Evolutionary conservation across 2,797 vertebrate species (phyloP).

Genomic region (Prionace glauca): DNA sequence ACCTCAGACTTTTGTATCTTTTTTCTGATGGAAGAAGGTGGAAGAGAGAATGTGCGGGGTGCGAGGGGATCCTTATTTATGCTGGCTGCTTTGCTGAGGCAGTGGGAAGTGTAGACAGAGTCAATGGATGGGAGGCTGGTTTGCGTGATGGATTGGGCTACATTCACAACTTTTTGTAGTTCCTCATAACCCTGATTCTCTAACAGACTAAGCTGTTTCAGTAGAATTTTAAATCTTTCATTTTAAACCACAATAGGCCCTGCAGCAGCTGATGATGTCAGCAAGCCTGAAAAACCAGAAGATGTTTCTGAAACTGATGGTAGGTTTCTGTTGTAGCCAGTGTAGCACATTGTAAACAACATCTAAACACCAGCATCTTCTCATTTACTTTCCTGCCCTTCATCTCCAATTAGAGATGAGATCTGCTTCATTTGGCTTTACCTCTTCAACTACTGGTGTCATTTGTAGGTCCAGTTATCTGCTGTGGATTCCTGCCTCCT

Average conservation of each 20-base stretch:
- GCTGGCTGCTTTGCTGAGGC: too few relatives aligned
- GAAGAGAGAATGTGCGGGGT: too few relatives aligned
- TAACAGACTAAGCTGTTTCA: too few relatives aligned
- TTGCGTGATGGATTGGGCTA: too few relatives aligned
- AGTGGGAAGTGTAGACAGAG: too few relatives aligned
- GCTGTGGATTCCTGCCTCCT: not conserved
- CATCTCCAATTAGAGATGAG: not conserved
- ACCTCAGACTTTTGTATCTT: too few relatives aligned
- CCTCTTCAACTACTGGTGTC: not conserved
- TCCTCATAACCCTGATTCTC: not conserved
- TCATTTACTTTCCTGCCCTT: not conserved
- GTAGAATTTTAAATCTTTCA: not conserved
- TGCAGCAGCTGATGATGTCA: not conserved
- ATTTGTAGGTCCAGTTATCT: not conserved
- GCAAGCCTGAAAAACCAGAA: not conserved
- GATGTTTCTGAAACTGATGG: not conserved
- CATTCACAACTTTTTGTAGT: too few relatives aligned
- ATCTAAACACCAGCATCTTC: not conserved
- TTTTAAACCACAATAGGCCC: not conserved
- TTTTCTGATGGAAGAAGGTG: too few relatives aligned
- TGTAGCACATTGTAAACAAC: too few relatives aligned
- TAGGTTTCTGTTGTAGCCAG: not conserved
- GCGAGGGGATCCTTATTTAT: too few relatives aligned
- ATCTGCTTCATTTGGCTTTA: not conserved
- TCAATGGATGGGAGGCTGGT: too few relatives aligned